Evolutionary conservation across 2,888 invertebrate genomes (phyloP), one percentile per base, ranked within the genome.

Genomic region (Teleiodes luculella): DNA sequence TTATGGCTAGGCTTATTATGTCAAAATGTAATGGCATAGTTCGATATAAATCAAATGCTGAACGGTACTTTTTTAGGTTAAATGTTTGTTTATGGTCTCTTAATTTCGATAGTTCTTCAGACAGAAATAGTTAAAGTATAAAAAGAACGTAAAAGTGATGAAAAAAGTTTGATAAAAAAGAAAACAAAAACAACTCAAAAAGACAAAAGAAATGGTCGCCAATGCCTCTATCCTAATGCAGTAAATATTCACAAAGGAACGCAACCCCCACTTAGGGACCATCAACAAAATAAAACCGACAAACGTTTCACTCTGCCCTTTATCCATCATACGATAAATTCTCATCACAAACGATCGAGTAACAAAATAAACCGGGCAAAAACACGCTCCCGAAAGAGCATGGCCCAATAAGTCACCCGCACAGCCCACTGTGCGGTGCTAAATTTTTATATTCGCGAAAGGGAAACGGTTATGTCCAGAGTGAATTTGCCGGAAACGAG

Each of bases 391-490:
- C 60, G 60, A 64, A 69, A 66, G 57, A 60, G 62, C 60, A 56
- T 57, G 64, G 63, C 57, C 63, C 70, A 68, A 80, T 83, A 82
- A 78, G 62, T 82, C 75, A 80, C 66, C 48, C 53, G 55, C 66
- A 76, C 68, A 70, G 68, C 73, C 72, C 82, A 75, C 79, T 64
- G 73, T 65, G 76, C 73, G 80, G 70, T 70, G 71, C 76, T 83
- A 79, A 83, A 81, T 78, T 84, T 86, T 86, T 84, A 86, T 80
- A 73, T 68, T 65, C 71, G 63, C 67, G 67, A 72, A 74, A 78
- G 70, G 78, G 75, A 83, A 83, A 85, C 79, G 72, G 84, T 81
- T 84, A 83, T 83, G 78, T 74, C 74, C 74, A 66, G 72, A 73
- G 75, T 74, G 77, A 76, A 78, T 76, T 78, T 72, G 71, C 67